A percentile compares a stretch with the other conserved stretches of the same genome.
These are phyloP conservation scores for Lontra canadensis DNA, from an alignment of 2,113 vertebrate genomes.

Conservation along the genomic window DNA sequence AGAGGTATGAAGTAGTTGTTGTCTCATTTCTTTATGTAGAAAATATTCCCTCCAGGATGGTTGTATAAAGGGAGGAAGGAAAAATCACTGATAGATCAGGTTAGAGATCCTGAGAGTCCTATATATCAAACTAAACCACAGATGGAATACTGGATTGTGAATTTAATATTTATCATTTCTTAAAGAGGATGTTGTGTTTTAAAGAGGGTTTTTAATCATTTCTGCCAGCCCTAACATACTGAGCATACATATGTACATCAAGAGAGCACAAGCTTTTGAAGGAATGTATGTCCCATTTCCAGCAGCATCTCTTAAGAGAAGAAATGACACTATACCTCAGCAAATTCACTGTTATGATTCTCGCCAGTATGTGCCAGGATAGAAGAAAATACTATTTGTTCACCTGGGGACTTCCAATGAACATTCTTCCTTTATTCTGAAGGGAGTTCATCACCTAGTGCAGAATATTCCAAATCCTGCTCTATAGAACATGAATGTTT, in stretches of 20 bases:
- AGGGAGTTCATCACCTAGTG: neutral
- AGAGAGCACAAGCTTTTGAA: neutral
- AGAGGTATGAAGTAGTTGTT: neutral
- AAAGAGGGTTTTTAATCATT: slow-evolving; percentile 3
- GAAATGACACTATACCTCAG: neutral
- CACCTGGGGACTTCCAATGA: neutral
- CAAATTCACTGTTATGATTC: neutral
- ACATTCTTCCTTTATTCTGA: neutral
- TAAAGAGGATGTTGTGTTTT: neutral
- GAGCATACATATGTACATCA: neutral
- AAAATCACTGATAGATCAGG: neutral
- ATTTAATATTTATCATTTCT: neutral
- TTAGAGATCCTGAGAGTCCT: neutral
- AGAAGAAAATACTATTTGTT: slow-evolving; percentile 1
- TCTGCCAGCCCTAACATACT: neutral
- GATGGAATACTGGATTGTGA: neutral
- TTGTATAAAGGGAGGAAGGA: neutral
- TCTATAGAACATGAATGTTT: neutral
- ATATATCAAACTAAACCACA: neutral
- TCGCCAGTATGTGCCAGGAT: neutral
- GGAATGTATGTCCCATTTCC: neutral
- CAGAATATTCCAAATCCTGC: neutral
- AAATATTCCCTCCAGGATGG: neutral
- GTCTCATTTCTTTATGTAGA: neutral
- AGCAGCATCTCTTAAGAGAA: neutral